A percentile compares a stretch with the other conserved stretches of the same genome.
These are phyloP conservation scores for Opisthocomus hoazin DNA, from an alignment of 2,113 vertebrate species.

Conservation along the genomic window DNA sequence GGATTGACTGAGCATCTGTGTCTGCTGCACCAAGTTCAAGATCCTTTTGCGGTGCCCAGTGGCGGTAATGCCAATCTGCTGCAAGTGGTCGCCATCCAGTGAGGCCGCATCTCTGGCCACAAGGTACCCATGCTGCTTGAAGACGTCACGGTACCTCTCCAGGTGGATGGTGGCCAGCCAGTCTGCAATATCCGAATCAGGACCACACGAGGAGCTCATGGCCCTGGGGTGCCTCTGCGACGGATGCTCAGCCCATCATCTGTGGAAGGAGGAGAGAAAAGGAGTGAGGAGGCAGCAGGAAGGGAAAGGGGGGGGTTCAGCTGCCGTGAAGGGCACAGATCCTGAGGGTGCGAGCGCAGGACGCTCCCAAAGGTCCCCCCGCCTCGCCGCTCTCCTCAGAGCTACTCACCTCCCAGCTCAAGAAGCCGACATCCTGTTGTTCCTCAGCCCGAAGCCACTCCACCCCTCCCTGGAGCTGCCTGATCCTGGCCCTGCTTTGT, in stretches of 20 bases:
- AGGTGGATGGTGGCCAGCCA: conserved; percentile 83
- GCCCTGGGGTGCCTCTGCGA: background rate
- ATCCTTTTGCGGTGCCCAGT: conserved; percentile 96
- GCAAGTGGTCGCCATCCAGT: conserved; percentile 79
- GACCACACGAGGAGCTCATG: conserved; percentile 33
- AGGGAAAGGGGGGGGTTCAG: background rate
- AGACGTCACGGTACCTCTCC: conserved; percentile 85
- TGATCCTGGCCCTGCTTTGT: background rate
- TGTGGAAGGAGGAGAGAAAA: background rate
- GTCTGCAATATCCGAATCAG: conserved; percentile 77
- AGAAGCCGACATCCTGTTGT: background rate
- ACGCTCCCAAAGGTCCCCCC: background rate
- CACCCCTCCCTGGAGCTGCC: background rate
- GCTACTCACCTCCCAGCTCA: background rate
- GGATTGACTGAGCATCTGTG: background rate
- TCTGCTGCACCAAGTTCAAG: conserved; percentile 76
- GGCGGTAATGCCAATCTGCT: conserved; percentile 84
- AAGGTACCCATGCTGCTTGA: conserved; percentile 80
- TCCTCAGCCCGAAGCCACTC: background rate
- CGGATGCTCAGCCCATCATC: conserved; percentile 37
- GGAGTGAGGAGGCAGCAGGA: background rate
- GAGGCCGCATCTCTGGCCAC: conserved; percentile 73
- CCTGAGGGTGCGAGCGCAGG: accelerated
- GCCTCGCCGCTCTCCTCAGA: accelerated
- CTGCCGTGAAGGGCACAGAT: background rate